Base-by-base conservation (phyloP, 1,140 invertebrate genomes). In the Coboldia fuscipes region DNA sequence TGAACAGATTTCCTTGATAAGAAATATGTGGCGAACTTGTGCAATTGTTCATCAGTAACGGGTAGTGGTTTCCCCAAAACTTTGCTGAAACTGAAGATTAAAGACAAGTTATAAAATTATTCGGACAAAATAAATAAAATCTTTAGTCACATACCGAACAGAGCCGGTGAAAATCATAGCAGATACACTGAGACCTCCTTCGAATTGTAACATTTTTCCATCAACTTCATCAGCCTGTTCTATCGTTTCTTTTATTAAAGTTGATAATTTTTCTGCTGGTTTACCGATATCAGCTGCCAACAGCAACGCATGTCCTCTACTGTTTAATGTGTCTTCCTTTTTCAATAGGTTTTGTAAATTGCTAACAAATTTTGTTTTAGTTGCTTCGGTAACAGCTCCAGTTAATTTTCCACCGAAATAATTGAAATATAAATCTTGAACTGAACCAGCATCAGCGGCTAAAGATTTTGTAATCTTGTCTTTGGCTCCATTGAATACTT, bases 211-310 rank as follows among this genome's bases (percentile, higher is more conserved):
- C 41, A 77, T 74, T 45, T 72, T 72, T 8, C 77, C 75, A 61
- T 94, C 80, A 16, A 92, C 75, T 68, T 96, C 89, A 65, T 97
- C 90, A 21, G 89, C 89, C 54, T 94, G 86, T 10, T 85, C 75
- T 41, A 94, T 63, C 27, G 83, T 74, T 60, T 93, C 86, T 61
- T 92, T 85, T 30, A 93, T 75, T 30, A 78, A 68, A 36, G 83
- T 71, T 36, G 72, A 67, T 22, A 76, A 75, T 58, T 80, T 78
- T 43, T 72, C 70, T 24, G 73, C 66, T 39, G 67, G 66, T 15
- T 60, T 54, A 1, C 70, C 71, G 40, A 73, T 57, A 37, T 69
- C 61, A 16, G 81, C 57, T 24, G 81, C 82, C 36, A 86, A 66
- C 39, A 79, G 71, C 41, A 93, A 83, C 26, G 76, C 67, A 56